These are phyloP conservation scores for Hippocampus zosterae DNA, from an alignment of 2,113 vertebrate species.

Conservation along the genomic window DNA sequence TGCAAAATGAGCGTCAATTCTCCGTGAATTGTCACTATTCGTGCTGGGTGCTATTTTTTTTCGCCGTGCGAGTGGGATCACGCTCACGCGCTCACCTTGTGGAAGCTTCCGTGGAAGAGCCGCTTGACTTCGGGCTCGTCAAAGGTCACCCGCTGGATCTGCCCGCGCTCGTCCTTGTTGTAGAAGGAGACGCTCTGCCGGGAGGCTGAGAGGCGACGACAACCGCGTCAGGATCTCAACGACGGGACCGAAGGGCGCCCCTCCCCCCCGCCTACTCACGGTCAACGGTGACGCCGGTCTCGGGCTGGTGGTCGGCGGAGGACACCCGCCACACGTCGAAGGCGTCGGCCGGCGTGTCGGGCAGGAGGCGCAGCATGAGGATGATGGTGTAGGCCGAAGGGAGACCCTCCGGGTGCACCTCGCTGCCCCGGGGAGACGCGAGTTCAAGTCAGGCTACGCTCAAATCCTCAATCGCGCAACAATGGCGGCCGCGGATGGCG, in stretches of 20 bases:
- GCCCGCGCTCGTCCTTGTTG: conserved; percentile 86
- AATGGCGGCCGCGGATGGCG: too few relatives aligned
- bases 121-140: conserved; percentile 81
- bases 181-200: conserved; percentile 90
- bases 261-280: too few relatives aligned
- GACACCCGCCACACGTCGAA: conserved; percentile 98
- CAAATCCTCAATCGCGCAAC: too few relatives aligned
- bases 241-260: too few relatives aligned
- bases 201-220: conserved; percentile 72
- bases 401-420: conserved; percentile 89
- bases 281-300: conserved; percentile 88
- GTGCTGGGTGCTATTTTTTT: too few relatives aligned
- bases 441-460: too few relatives aligned
- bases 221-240: not conserved
- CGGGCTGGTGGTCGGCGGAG: conserved; percentile 84
- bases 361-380: conserved; percentile 86
- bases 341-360: conserved; percentile 82
- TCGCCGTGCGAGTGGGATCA: too few relatives aligned
- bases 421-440: conserved; percentile 69
- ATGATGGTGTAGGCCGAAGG: conserved; percentile 89
- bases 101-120: conserved; percentile 97
- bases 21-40: too few relatives aligned
- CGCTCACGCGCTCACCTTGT: conserved; percentile 82
- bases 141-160: conserved; percentile 84
- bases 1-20: too few relatives aligned